phyloP scores from a whole-genome alignment of 2,888 invertebrate genomes.

The Amphipyra tragopoginis region DNA sequence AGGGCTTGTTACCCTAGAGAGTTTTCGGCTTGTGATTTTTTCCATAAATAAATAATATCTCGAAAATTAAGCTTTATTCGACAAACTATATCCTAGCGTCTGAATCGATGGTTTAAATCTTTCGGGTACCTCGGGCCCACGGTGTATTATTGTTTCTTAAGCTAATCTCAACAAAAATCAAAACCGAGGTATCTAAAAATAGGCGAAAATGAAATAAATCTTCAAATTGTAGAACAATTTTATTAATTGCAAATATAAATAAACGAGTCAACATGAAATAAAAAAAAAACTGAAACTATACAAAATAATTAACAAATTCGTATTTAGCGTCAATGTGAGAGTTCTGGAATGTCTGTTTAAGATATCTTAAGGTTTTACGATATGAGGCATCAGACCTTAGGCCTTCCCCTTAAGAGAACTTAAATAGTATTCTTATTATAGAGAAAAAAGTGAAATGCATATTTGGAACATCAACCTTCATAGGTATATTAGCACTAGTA shows the following conservation, averaged over 20 bases:
- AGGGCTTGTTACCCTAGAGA: too few relatives aligned
- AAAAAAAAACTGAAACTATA: conserved; percentile 44
- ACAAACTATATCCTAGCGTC: too few relatives aligned
- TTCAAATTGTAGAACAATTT: conserved; percentile 63
- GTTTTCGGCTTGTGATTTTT: too few relatives aligned
- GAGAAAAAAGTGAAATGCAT: conserved; percentile 59
- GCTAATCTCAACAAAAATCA: too few relatives aligned
- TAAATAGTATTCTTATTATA: conserved; percentile 65
- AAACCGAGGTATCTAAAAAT: neutral
- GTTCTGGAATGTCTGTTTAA: conserved; percentile 73
- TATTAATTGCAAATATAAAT: conserved; percentile 68
- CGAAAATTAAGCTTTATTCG: too few relatives aligned
- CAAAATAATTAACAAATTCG: conserved; percentile 55
- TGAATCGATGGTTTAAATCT: too few relatives aligned
- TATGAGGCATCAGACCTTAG: conserved; percentile 8
- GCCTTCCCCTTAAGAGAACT: conserved; percentile 58
- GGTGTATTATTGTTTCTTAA: too few relatives aligned
- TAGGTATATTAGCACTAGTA: neutral
- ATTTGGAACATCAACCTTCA: conserved; percentile 39
- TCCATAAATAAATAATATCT: too few relatives aligned
- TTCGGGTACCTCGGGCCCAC: too few relatives aligned
- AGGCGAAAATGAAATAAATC: conserved; percentile 21
- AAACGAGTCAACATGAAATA: conserved; percentile 69
- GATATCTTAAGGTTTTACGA: conserved; percentile 57
- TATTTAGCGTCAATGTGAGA: conserved; percentile 52